phyloP scores from a whole-genome alignment of 2,797 vertebrate genomes.

The Takifugu ocellatus region DNA sequence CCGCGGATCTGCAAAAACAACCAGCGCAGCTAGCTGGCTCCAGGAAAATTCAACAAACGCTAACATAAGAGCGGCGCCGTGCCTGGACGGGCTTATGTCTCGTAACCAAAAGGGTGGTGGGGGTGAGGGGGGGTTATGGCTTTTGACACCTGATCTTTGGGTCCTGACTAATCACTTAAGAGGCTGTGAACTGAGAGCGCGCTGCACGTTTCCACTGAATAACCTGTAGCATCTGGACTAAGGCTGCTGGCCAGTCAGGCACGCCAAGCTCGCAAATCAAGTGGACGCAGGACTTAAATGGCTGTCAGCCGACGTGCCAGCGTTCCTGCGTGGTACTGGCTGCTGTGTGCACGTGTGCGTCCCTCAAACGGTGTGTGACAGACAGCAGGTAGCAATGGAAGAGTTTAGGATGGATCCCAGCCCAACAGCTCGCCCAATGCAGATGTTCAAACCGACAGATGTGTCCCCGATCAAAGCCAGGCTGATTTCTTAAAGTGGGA shows the following conservation, averaged over 20 bases:
- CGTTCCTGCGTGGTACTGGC: constrained; percentile 19
- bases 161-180: too few relatives aligned
- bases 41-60: too few relatives aligned
- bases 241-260: constrained; percentile 37
- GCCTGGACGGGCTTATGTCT: too few relatives aligned
- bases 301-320: constrained; percentile 34
- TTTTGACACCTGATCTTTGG: too few relatives aligned
- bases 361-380: constrained; percentile 8
- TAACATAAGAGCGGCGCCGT: too few relatives aligned
- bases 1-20: neutral
- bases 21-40: neutral
- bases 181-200: too few relatives aligned
- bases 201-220: constrained; percentile 23
- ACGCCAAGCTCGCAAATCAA: constrained; percentile 38
- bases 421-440: neutral
- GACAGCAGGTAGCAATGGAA: constrained; percentile 6
- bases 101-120: too few relatives aligned
- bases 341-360: constrained; percentile 3
- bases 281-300: constrained; percentile 32
- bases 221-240: constrained; percentile 59
- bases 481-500: neutral
- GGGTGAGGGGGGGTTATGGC: too few relatives aligned
- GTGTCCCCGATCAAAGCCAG: constrained; percentile 8
- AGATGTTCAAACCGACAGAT: constrained; percentile 14
- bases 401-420: constrained; percentile 12